Evolutionary conservation across 2,797 vertebrate genomes (phyloP).

Genomic region (Xyrichtys novacula): DNA sequence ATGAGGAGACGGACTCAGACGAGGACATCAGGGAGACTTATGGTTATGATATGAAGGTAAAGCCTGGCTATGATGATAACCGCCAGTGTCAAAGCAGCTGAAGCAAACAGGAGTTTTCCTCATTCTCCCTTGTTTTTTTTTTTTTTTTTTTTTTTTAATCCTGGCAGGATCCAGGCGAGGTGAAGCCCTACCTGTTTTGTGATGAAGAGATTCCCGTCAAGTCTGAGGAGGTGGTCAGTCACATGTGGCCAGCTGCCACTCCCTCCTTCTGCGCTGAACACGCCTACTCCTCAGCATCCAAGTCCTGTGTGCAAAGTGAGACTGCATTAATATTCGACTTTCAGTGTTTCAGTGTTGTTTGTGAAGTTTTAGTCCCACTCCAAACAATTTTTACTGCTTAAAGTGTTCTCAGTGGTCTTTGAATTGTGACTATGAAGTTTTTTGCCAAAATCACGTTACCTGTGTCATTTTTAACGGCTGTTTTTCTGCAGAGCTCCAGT

Average conservation of each 20-base stretch:
- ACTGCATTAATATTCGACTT: background rate
- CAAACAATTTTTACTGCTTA: too few species aligned
- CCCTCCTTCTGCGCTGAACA: constrained; percentile 97
- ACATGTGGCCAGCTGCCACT: constrained; percentile 94
- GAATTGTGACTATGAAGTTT: too few species aligned
- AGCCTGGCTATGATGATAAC: too few species aligned
- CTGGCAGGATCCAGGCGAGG: constrained; percentile 94
- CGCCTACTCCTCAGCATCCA: constrained; percentile 97
- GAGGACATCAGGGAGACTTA: constrained; percentile 97
- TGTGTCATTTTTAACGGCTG: too few species aligned
- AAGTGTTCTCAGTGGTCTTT: too few species aligned
- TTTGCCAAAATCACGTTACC: too few species aligned
- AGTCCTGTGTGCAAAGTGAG: constrained; percentile 96
- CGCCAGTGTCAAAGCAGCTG: too few species aligned
- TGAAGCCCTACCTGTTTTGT: constrained; percentile 97
- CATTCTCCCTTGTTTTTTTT: background rate
- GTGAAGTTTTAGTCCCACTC: too few species aligned
- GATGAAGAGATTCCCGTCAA: constrained; percentile 99
- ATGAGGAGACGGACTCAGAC: constrained; percentile 98
- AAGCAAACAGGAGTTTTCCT: fast-evolving
- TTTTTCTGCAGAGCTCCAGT: too few species aligned
- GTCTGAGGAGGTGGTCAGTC: constrained; percentile 98
- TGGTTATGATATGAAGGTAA: constrained; percentile 95
- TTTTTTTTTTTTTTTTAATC: too few species aligned
- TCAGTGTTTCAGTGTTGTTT: too few species aligned